These are phyloP conservation scores for Agrochola litura DNA, from an alignment of 2,888 invertebrate species.

Conservation along the genomic window DNA sequence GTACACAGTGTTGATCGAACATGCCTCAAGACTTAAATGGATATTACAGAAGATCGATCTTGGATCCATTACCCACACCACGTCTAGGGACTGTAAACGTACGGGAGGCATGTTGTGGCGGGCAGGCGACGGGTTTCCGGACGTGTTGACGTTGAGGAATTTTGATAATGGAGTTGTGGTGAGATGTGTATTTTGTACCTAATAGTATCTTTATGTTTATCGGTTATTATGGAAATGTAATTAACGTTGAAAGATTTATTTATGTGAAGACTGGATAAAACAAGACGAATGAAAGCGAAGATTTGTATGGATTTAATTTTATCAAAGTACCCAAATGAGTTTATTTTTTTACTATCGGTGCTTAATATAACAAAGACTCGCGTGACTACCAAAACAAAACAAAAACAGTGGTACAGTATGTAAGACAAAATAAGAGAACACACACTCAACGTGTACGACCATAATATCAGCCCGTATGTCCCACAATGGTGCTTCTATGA, in stretches of 20 bases:
- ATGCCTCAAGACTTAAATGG: constrained; percentile 78
- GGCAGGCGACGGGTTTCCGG: constrained; percentile 15
- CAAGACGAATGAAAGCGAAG: background rate
- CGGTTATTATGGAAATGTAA: background rate
- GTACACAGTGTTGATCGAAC: constrained; percentile 65
- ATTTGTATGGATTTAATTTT: background rate
- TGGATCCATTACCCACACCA: constrained; percentile 82
- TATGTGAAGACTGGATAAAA: background rate
- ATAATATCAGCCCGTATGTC: constrained; percentile 52
- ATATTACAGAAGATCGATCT: constrained; percentile 79
- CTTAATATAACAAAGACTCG: background rate
- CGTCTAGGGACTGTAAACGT: constrained; percentile 59
- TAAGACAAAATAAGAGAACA: background rate
- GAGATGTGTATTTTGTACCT: background rate
- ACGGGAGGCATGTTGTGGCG: constrained; percentile 57
- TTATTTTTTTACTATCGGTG: too few relatives aligned
- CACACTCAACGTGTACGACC: background rate
- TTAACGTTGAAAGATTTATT: background rate
- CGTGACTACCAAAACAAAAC: background rate
- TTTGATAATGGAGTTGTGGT: constrained; percentile 41
- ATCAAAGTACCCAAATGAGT: background rate
- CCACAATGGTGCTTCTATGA: constrained; percentile 61
- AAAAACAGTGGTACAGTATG: too few relatives aligned
- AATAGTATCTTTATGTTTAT: background rate
- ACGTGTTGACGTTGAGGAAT: constrained; percentile 6